These are phyloP conservation scores for Erpornis zantholeuca DNA, from an alignment of 2,113 vertebrate species.

Conservation along the genomic window DNA sequence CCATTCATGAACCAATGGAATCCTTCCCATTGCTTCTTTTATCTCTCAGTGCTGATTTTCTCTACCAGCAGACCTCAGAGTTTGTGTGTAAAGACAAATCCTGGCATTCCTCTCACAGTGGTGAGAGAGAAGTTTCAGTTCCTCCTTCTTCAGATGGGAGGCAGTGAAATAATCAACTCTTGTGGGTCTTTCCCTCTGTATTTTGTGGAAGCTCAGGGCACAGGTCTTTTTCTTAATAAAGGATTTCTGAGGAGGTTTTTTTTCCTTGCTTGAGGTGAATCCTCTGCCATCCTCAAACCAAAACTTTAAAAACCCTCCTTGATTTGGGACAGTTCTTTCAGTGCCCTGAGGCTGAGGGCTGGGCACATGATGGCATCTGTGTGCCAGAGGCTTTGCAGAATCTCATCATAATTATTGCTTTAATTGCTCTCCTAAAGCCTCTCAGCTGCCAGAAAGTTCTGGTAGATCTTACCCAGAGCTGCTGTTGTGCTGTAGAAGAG, in stretches of 20 bases:
- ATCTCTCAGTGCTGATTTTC: too few species aligned
- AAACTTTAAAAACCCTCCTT: not conserved
- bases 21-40: too few species aligned
- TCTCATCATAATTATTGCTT: not conserved
- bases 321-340: not conserved
- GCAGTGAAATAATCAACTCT: fast-evolving
- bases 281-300: not conserved
- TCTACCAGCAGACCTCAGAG: too few species aligned
- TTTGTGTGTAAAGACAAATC: too few species aligned
- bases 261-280: not conserved
- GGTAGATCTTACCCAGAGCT: not conserved
- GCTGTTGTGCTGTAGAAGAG: not conserved
- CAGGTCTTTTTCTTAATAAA: not conserved
- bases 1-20: too few species aligned
- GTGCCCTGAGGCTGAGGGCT: not conserved
- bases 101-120: too few species aligned
- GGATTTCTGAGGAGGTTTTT: not conserved
- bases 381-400: not conserved
- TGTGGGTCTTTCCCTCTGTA: fast-evolving
- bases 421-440: not conserved
- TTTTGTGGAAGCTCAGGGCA: not conserved
- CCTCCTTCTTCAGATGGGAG: not conserved
- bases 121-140: not conserved
- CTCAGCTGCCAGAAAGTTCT: not conserved
- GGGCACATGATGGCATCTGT: not conserved